Evolutionary conservation across 2,797 vertebrate genomes (phyloP).

Genomic region (Morelia viridis): DNA sequence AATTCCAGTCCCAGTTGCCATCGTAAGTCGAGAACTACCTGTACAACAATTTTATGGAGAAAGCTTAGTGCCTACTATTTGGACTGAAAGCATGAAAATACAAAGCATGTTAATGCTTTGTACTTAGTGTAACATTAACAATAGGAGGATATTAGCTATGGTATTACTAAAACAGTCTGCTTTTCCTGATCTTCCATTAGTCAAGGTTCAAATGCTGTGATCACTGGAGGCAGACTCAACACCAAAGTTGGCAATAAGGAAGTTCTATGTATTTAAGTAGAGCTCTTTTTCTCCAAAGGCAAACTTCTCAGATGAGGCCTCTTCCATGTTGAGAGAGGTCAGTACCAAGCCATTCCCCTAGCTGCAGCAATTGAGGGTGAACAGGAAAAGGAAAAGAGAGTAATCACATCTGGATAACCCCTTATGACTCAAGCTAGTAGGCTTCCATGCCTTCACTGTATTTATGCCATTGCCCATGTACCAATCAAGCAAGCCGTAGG

Average conservation of each 20-base stretch:
- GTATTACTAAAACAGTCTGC: background rate
- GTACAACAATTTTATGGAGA: background rate
- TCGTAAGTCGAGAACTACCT: background rate
- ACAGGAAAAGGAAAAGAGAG: background rate
- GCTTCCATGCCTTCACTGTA: background rate
- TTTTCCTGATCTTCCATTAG: background rate
- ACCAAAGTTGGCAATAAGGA: background rate
- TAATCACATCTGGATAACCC: background rate
- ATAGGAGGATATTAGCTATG: background rate
- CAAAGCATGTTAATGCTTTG: background rate
- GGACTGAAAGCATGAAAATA: background rate
- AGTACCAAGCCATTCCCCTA: background rate
- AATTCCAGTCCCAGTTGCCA: background rate
- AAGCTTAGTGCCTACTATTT: background rate
- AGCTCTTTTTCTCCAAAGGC: background rate
- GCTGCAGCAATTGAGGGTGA: background rate
- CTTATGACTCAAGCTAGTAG: background rate
- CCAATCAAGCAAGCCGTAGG: conserved; percentile 86
- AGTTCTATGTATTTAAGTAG: background rate
- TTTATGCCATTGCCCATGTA: conserved; percentile 58
- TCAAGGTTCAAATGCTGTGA: background rate
- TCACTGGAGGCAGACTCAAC: background rate
- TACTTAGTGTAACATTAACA: background rate
- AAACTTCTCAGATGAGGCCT: background rate
- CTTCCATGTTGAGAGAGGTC: background rate